Base-by-base conservation (phyloP, 1,140 invertebrate species). In the Zaprionus camerounensis region DNA sequence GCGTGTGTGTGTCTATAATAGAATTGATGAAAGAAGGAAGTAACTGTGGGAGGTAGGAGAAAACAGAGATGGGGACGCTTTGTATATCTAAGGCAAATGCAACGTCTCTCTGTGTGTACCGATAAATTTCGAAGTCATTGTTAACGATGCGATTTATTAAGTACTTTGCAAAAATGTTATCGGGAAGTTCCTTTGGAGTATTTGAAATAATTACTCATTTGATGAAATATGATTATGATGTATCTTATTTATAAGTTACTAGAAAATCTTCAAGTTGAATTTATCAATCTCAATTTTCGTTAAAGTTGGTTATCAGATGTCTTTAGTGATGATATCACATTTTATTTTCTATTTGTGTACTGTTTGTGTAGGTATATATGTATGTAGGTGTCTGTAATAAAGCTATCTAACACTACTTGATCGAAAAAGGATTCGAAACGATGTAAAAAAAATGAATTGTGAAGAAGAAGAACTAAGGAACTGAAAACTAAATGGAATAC, bases 371-470 rank as follows among this genome's bases (percentile, higher is more conserved):
- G 20, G 46, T 51, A 22, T 51, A 17, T 17, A 41, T 63, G 34
- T 58, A 38, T 59, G 61, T 69, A 51, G 46, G 28, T 53, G 62
- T 68, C 12, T 64, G 22, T 58, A 28, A 46, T 63, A 38, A 24
- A 56, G 12, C 41, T 56, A 71, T 61, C 71, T 85, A 84, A 69
- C 20, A 58, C 82, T 85, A 85, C 79, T 76, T 59, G 79, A 85
- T 78, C 44, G 26, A 63, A 79, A 76, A 75, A 70, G 46, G 55
- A 56, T 38, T 73, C 28, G 26, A 73, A 65, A 82, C 56, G 15
- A n/a, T 56, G 36, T 46, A 31, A 13, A 78, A 36, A 24, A 66
- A 66, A 26, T 17, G 12, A 28, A 34, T 71, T 26, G 49, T 55
- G 49, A 67, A 71, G 62, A 69, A 34, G 20, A 17, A 57, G 65